These are phyloP conservation scores for Limnephilus lunatus DNA, from an alignment of 2,888 invertebrate species.

Conservation along the genomic window DNA sequence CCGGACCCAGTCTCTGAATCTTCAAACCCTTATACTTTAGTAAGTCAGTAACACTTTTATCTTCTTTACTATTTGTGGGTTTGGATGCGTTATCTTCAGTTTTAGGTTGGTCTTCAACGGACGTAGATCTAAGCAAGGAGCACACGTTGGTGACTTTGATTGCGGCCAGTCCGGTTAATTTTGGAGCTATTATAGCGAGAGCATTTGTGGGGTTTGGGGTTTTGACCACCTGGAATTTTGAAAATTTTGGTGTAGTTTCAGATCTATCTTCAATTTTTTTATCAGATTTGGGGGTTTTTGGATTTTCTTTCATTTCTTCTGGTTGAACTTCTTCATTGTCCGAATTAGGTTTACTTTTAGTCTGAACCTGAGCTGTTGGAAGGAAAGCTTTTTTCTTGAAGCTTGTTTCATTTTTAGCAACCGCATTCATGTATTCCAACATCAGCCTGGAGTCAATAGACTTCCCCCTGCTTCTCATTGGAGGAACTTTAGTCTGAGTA, in stretches of 20 bases:
- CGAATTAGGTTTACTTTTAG: not conserved
- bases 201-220: not conserved
- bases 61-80: not conserved
- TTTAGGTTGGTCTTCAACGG: not conserved
- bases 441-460: slow-evolving; percentile 68
- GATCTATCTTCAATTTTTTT: not conserved
- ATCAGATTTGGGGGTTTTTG: not conserved
- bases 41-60: not conserved
- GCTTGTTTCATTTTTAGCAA: slow-evolving; percentile 62
- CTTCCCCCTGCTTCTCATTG: slow-evolving; percentile 58
- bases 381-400: not conserved
- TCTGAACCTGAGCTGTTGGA: not conserved
- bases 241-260: not conserved
- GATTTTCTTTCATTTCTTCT: not conserved
- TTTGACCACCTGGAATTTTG: not conserved
- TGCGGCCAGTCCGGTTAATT: not conserved
- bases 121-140: not conserved
- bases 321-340: not conserved
- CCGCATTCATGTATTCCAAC: slow-evolving; percentile 71
- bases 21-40: not conserved
- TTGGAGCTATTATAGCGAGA: not conserved
- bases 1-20: not conserved
- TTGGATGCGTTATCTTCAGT: not conserved
- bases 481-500: not conserved
- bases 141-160: slow-evolving; percentile 38